Percentiles rank a stretch among this genome's conserved stretches.
Evolutionary conservation across 2,797 vertebrate species (phyloP).

Genomic region (Scyliorhinus canicula): DNA sequence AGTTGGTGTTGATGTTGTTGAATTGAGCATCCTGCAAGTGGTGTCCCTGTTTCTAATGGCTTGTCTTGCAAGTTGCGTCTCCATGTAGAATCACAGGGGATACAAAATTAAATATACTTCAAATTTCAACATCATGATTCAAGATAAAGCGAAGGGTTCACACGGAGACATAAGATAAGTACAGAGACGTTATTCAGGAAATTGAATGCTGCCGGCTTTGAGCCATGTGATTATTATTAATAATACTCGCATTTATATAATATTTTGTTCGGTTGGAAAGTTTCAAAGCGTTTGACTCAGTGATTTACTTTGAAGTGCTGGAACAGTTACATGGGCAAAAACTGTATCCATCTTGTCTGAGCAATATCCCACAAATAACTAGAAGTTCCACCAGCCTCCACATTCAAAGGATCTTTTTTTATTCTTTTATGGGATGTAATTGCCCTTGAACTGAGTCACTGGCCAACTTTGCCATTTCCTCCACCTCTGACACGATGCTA

Average conservation of each 20-base stretch:
- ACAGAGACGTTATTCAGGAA: background rate
- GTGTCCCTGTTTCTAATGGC: background rate
- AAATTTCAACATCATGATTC: background rate
- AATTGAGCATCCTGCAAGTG: background rate
- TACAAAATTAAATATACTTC: background rate
- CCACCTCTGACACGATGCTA: background rate
- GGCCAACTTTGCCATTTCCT: background rate
- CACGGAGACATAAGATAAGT: background rate
- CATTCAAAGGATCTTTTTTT: background rate
- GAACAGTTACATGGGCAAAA: background rate
- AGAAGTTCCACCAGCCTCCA: background rate
- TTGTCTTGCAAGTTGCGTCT: background rate
- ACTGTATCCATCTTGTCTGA: background rate
- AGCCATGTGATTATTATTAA: background rate
- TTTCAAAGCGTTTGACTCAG: background rate
- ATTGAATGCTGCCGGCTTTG: background rate
- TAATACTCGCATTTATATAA: background rate
- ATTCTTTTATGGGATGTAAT: no score
- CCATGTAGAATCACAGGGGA: background rate
- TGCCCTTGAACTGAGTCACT: no score
- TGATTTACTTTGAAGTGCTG: constrained; percentile 10
- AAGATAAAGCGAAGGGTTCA: background rate
- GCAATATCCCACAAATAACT: background rate
- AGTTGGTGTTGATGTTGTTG: background rate
- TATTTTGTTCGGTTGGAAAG: background rate